These are phyloP conservation scores for Hirundichthys speculiger DNA, from an alignment of 2,113 vertebrate genomes.

Conservation along the genomic window DNA sequence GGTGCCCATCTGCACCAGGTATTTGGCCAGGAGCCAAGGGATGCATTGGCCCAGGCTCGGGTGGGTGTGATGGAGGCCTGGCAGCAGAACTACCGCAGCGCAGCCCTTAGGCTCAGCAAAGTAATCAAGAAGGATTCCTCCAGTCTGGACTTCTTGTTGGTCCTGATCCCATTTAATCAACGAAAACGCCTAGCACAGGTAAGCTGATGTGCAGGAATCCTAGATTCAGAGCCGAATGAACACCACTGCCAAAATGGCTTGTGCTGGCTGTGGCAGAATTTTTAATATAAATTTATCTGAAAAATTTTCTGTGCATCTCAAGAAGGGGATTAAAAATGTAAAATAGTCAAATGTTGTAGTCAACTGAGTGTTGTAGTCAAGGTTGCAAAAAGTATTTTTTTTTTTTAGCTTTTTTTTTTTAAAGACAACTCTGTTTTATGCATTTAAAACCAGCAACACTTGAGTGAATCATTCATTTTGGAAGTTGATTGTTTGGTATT, in stretches of 20 bases:
- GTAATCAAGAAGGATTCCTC: conserved; percentile 81
- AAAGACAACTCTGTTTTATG: no score
- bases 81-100: conserved; percentile 71
- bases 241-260: neutral
- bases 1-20: conserved; percentile 76
- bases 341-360: no score
- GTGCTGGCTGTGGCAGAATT: neutral
- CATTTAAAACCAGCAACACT: no score
- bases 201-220: conserved; percentile 7
- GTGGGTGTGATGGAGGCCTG: conserved; percentile 86
- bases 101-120: conserved; percentile 80
- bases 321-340: neutral
- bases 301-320: neutral
- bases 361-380: no score
- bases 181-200: conserved; percentile 85
- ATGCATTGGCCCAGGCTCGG: conserved; percentile 80
- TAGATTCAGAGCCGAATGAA: neutral
- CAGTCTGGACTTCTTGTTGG: conserved; percentile 82
- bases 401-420: no score
- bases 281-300: neutral
- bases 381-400: no score
- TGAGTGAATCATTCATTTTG: neutral
- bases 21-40: conserved; percentile 77
- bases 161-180: conserved; percentile 79
- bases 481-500: neutral